Evolutionary conservation across 2,113 vertebrate species (phyloP), one percentile per base, ranked within the genome.

Genomic region (Heterotilapia buettikoferi): DNA sequence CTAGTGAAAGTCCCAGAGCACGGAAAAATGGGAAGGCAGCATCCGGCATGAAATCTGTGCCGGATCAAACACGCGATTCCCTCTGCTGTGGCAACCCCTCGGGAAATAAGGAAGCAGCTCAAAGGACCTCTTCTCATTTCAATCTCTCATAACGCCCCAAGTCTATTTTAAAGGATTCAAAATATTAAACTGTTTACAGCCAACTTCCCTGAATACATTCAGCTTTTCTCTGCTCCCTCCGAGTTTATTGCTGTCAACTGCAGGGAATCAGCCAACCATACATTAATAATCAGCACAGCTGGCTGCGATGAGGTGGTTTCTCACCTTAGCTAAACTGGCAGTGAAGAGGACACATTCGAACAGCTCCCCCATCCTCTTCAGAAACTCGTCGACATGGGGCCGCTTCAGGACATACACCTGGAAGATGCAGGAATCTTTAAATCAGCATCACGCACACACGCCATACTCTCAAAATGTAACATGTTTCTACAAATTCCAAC

Each of bases 341-440:
- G 99, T 99, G 97, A 99, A 99, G 31, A 99, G 97, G 68, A 99
- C 97, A 0, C 99, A 99, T 92, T 99, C 99, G 1, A 99, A 99
- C 89, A 99, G 97, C 91, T 99, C 98, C 0, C 99, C 98, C 98
- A 99, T 99, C 66, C 98, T 96, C 94, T 97, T 98, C 5, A 99
- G 95, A 94, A 99, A 99, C 94, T 99, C 99, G 0, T 99, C 99
- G 21, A 99, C 99, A 0, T 99, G 97, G 0, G 98, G 99, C 88
- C 99, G 96, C 95, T 99, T 99, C 93, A 99, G 96, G 92, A 99
- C 99, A 0, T 99, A 99, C 79, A 99, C 99, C 99, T 99, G 94
- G 1, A 80, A 84, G 7, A 47, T 21, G 29, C 13, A 61, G 47
- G 33, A 14, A 53, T 40, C 9, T 53, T 83, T 38, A 78, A 81